These are phyloP conservation scores for Drosophila pachea DNA, from an alignment of 1,140 invertebrate species.

Conservation along the genomic window DNA sequence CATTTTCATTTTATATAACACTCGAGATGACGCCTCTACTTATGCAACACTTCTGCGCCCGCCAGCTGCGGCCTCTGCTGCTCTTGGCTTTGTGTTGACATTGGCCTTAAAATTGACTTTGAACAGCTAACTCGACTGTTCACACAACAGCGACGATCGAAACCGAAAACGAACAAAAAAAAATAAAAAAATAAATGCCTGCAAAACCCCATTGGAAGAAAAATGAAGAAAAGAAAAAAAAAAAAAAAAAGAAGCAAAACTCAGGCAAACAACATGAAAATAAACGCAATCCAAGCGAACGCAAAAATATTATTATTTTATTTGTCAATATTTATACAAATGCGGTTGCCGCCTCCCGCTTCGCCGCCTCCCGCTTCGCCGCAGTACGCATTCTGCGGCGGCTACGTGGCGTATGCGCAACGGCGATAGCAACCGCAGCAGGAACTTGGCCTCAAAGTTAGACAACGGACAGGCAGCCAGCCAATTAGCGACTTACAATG, in stretches of 20 bases:
- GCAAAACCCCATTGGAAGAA: background rate
- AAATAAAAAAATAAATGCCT: background rate
- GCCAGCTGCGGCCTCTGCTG: background rate
- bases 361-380: slow-evolving; percentile 13
- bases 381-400: slow-evolving; percentile 24
- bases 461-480: slow-evolving; percentile 36
- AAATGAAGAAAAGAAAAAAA: background rate
- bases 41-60: slow-evolving; percentile 17
- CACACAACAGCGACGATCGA: background rate
- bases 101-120: slow-evolving; percentile 28
- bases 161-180: slow-evolving; percentile 3
- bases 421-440: slow-evolving; percentile 14
- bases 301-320: slow-evolving; percentile 38
- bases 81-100: slow-evolving; percentile 13
- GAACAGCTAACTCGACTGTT: slow-evolving; percentile 17
- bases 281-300: slow-evolving; percentile 22
- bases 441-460: slow-evolving; percentile 46
- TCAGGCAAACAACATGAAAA: slow-evolving; percentile 19
- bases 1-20: background rate
- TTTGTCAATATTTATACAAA: slow-evolving; percentile 62
- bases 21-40: slow-evolving; percentile 4
- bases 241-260: slow-evolving; percentile 16
- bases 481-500: slow-evolving; percentile 68
- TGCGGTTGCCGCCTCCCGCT: slow-evolving; percentile 25
- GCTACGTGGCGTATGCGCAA: slow-evolving; percentile 36